A percentile compares a stretch with the other conserved stretches of the same genome.
phyloP scores from a whole-genome alignment of 2,113 vertebrate species.

The Sialia sialis region DNA sequence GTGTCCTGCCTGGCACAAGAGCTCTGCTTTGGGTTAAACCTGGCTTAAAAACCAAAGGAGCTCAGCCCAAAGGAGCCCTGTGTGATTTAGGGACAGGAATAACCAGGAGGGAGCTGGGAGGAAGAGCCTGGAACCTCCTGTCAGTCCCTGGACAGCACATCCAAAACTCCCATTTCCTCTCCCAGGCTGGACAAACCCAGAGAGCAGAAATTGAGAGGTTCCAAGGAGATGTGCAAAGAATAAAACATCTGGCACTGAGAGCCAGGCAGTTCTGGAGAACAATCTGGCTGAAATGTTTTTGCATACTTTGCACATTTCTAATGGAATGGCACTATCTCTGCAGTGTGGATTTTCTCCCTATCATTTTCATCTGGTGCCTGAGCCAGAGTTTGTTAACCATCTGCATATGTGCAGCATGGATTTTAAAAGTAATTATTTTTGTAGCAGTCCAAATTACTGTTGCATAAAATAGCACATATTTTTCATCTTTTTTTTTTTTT shows the following conservation, averaged over 20 bases:
- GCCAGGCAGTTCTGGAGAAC: not conserved
- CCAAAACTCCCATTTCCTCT: not conserved
- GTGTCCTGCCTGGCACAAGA: not conserved
- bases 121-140: not conserved
- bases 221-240: not conserved
- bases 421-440: constrained; percentile 54
- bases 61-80: fast-evolving
- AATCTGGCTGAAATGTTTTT: constrained; percentile 1
- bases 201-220: not conserved
- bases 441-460: constrained; percentile 33
- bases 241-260: constrained; percentile 35
- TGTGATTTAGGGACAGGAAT: not conserved
- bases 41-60: not conserved
- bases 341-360: constrained; percentile 23
- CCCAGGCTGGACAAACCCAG: not conserved
- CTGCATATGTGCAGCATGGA: constrained; percentile 39
- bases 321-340: constrained; percentile 55
- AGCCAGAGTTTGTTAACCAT: constrained; percentile 46
- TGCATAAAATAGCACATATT: constrained; percentile 13
- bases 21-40: not conserved
- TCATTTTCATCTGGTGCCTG: constrained; percentile 29
- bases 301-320: constrained; percentile 44
- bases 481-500: not conserved
- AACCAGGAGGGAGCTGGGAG: not conserved
- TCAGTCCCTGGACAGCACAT: not conserved